phyloP scores from a whole-genome alignment of 2,797 vertebrate species.

The Buceros bicornis region DNA sequence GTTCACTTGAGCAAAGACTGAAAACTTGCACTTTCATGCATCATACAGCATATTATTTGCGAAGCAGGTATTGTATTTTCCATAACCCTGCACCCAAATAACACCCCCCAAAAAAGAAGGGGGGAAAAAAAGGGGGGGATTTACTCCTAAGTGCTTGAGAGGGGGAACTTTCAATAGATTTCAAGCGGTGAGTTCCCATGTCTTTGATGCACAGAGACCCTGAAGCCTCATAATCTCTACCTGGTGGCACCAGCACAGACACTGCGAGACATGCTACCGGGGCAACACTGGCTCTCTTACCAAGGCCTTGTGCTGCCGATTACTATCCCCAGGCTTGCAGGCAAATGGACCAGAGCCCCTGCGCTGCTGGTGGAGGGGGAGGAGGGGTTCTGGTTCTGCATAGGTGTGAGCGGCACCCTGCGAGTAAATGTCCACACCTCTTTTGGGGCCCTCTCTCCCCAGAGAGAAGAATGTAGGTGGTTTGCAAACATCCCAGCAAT shows the following conservation, averaged over 20 bases:
- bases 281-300: fast-evolving
- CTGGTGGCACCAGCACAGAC: neutral
- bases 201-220: neutral
- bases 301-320: neutral
- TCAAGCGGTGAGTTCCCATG: neutral
- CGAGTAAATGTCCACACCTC: fast-evolving
- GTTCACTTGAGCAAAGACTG: neutral
- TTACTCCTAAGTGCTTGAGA: neutral
- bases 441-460: neutral
- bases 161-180: neutral
- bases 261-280: neutral
- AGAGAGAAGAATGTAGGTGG: neutral
- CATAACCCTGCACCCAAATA: neutral
- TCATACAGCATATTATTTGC: neutral
- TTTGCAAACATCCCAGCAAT: slow-evolving; percentile 38
- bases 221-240: neutral
- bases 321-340: neutral
- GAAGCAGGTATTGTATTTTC: neutral
- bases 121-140: neutral
- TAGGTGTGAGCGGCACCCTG: neutral
- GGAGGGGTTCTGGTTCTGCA: neutral
- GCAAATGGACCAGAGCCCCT: neutral
- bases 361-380: neutral
- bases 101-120: neutral
- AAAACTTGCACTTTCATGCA: neutral